Evolutionary conservation across 2,113 vertebrate genomes (phyloP).

Genomic region (Cyanoderma ruficeps): DNA sequence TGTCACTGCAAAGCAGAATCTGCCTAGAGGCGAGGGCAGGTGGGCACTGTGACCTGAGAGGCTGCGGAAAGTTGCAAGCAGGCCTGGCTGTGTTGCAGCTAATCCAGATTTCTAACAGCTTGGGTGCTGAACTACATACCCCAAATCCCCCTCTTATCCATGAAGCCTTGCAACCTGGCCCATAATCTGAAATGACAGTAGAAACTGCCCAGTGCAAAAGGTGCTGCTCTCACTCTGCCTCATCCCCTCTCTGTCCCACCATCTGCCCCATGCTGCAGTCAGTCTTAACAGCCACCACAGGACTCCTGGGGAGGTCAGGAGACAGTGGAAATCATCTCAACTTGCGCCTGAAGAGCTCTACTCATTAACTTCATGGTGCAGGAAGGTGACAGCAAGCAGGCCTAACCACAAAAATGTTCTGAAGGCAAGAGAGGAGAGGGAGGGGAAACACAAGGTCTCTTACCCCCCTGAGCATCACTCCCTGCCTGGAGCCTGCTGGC

Average conservation of each 20-base stretch:
- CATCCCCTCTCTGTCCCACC: too few relatives aligned
- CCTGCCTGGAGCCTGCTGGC: rapidly evolving
- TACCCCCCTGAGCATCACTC: rapidly evolving
- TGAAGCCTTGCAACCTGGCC: neutral
- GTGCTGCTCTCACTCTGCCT: neutral
- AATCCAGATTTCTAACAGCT: neutral
- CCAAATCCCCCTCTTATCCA: neutral
- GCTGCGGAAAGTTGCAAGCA: neutral
- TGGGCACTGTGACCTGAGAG: neutral
- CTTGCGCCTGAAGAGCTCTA: neutral
- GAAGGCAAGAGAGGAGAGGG: neutral
- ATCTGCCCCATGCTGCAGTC: too few relatives aligned
- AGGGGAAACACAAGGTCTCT: neutral
- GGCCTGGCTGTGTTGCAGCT: neutral
- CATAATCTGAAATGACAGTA: neutral
- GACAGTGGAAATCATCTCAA: neutral
- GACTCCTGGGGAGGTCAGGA: rapidly evolving
- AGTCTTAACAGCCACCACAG: rapidly evolving
- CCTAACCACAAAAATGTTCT: neutral
- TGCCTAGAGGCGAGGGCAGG: neutral
- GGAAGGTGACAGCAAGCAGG: neutral
- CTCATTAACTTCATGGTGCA: neutral
- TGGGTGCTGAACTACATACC: neutral
- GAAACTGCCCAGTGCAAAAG: neutral
- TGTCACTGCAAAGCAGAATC: neutral